Evolutionary conservation across 2,888 invertebrate genomes (phyloP), one percentile per base, ranked within the genome.

Genomic region (Enchytraeus crypticus): DNA sequence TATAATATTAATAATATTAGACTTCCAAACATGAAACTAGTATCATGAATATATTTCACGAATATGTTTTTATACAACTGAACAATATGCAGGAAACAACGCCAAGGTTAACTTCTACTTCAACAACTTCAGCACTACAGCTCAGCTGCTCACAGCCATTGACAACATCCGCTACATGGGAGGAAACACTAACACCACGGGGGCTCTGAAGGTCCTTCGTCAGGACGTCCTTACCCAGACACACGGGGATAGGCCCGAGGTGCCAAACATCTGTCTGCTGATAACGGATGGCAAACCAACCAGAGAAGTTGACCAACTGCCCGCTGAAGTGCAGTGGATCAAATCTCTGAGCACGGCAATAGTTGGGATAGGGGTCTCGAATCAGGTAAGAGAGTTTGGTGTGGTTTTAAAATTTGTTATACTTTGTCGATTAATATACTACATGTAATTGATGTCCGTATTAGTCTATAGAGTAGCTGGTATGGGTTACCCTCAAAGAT

Each of bases 281-380:
- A 47, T 66, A 38, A 66, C 66, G 18, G 66, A 66, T 43, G 66
- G 65, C n/a, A 43, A 53, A 14, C 63, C 65, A 14, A 61, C 65
- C 14, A 55, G 59, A 21, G 58, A 54, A 11, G 53, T 61, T 14
- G 53, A 51, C 11, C 30, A 55, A 33, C 60, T 65, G 34, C 34
- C 47, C 2, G 46, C 23, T 1, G 63, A 57, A 29, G 65, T 58
- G 3, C 21, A 51, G 3, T 3, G n/a, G 4, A 55, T 65, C 46
- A 61, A 63, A 54, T 23, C 30, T 3, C 33, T 23, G 30, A 51
- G 54, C 5, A 30, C 51, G 45, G 11, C 43, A 14, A 63, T 65
- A 30, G 34, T 63, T 2, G 65, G 53, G 1, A 57, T 65, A 11
- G 65, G 65, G 2, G 63, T 65, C 33, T 59, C 65, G n/a, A 27